Conservation (phyloP, 2,888 invertebrate genomes). For the Phyto melanocephala region DNA sequence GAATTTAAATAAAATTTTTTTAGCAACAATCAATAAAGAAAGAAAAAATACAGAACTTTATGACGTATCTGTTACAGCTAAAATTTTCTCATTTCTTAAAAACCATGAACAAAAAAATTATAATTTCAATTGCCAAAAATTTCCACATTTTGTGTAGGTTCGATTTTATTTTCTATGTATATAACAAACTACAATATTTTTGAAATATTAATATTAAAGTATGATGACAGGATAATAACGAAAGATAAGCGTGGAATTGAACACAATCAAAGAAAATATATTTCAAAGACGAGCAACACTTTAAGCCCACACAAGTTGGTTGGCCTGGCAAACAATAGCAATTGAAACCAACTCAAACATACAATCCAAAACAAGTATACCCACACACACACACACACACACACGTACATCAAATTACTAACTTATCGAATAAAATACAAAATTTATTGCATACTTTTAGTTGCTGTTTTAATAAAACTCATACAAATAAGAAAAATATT, state of each 20-base stretch:
- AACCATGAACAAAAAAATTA: not conserved
- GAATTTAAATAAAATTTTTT: too few species aligned
- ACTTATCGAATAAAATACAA: slow-evolving; percentile 5
- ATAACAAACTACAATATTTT: not conserved
- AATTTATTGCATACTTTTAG: slow-evolving; percentile 57
- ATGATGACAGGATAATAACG: slow-evolving; percentile 61
- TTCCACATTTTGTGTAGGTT: too few species aligned
- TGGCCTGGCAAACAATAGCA: not conserved
- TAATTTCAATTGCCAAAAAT: slow-evolving; percentile 44
- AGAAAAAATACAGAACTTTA: too few species aligned
- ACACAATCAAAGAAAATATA: slow-evolving; percentile 5
- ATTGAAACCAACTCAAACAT: slow-evolving; percentile 17
- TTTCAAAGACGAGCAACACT: not conserved
- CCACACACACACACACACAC: not conserved
- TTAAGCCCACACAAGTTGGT: slow-evolving; percentile 56
- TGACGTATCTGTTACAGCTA: too few species aligned
- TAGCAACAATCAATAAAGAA: too few species aligned
- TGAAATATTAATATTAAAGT: slow-evolving; percentile 53
- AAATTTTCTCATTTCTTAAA: too few species aligned
- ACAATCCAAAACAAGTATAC: not conserved
- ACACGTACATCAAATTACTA: not conserved
- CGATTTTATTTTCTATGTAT: too few species aligned
- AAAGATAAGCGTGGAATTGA: slow-evolving; percentile 34
- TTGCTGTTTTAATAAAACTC: slow-evolving; percentile 24
- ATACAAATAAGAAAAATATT: not conserved